Evolutionary conservation across 2,888 invertebrate genomes (phyloP).

Genomic region (Copidosoma aretas): DNA sequence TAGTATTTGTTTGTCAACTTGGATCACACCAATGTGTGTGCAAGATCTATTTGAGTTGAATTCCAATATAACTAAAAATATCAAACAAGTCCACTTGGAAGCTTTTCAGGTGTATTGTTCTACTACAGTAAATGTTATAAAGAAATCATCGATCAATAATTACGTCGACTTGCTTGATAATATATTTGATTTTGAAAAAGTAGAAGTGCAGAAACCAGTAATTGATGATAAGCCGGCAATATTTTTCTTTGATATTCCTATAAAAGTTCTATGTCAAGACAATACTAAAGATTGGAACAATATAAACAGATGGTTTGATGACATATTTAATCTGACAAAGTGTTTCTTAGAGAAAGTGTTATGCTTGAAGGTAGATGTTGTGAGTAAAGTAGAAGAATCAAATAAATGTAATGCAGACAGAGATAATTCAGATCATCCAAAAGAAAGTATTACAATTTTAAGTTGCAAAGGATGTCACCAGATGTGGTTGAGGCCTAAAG

Average conservation of each 20-base stretch:
- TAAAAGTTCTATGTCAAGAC: neutral
- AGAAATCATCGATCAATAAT: slow-evolving; percentile 36
- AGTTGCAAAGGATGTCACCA: slow-evolving; percentile 53
- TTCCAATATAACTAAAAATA: slow-evolving; percentile 65
- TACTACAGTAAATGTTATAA: slow-evolving; percentile 49
- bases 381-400: slow-evolving; percentile 39
- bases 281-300: slow-evolving; percentile 20
- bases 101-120: slow-evolving; percentile 54
- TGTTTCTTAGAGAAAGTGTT: slow-evolving; percentile 57
- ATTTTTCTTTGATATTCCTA: neutral
- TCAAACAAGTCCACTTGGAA: slow-evolving; percentile 50
- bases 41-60: slow-evolving; percentile 75
- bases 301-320: slow-evolving; percentile 51
- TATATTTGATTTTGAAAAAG: slow-evolving; percentile 8
- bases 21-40: slow-evolving; percentile 64
- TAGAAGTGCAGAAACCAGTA: neutral
- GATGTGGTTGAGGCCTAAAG: slow-evolving; percentile 56
- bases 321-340: slow-evolving; percentile 51
- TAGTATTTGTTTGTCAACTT: neutral
- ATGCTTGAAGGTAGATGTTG: slow-evolving; percentile 50
- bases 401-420: slow-evolving; percentile 56
- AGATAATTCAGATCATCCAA: slow-evolving; percentile 53
- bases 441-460: slow-evolving; percentile 43
- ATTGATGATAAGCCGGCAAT: neutral
- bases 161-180: slow-evolving; percentile 27